These are phyloP conservation scores for Dioctria rufipes DNA, from an alignment of 2,888 invertebrate genomes.

Conservation along the genomic window DNA sequence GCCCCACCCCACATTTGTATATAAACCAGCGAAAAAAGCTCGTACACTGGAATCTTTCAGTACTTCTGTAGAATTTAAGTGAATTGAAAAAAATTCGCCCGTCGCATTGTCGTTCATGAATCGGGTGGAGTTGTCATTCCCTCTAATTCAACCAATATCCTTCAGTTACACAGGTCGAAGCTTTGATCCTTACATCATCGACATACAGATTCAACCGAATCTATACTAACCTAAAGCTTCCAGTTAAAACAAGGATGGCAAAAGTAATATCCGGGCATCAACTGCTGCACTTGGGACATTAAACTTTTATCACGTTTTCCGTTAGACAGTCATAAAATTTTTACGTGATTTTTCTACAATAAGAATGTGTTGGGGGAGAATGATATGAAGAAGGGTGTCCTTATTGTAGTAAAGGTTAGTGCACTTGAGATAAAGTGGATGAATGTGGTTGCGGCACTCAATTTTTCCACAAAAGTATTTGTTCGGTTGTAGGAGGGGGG, in stretches of 20 bases:
- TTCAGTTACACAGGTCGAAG: not conserved
- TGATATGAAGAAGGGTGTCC: not conserved
- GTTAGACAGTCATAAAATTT: conserved; percentile 58
- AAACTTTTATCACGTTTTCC: conserved; percentile 59
- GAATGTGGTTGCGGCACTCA: conserved; percentile 17
- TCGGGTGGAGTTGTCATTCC: conserved; percentile 7
- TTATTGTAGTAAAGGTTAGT: conserved; percentile 28
- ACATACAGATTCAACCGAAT: not conserved
- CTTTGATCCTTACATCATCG: not conserved
- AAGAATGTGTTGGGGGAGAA: not conserved
- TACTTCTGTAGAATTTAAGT: conserved; percentile 8
- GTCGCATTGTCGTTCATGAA: not conserved
- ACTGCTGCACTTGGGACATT: conserved; percentile 51
- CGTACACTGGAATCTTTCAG: too few species aligned
- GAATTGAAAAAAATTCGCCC: conserved; percentile 10
- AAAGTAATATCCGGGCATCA: conserved; percentile 42
- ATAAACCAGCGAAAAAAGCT: too few species aligned
- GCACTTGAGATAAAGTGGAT: conserved; percentile 38
- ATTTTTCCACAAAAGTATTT: not conserved
- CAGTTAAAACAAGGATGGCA: conserved; percentile 2
- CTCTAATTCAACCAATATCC: conserved; percentile 27
- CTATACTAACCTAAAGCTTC: not conserved
- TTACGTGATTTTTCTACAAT: conserved; percentile 58
- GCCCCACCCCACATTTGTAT: too few species aligned
- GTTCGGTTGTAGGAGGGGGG: too few species aligned